Evolutionary conservation across 2,797 vertebrate genomes (phyloP).

Genomic region (Pseudomugil gertrudae): DNA sequence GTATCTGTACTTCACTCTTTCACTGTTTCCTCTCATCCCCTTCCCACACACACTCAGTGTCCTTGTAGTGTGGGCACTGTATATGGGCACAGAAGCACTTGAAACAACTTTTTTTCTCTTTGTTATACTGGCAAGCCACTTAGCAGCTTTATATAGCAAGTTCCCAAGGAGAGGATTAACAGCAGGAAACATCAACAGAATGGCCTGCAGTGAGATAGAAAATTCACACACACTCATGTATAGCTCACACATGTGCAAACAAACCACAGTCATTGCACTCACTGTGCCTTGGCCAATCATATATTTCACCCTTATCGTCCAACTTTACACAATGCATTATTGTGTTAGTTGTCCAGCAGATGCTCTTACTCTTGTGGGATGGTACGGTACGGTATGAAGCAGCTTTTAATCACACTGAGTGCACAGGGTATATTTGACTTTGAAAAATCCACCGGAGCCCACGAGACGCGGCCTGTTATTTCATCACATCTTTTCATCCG

Average conservation of each 20-base stretch:
- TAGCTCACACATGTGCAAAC: conserved; percentile 22
- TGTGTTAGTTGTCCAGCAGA: conserved; percentile 50
- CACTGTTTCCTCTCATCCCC: conserved; percentile 62
- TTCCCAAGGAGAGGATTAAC: conserved; percentile 79
- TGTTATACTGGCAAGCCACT: conserved; percentile 71
- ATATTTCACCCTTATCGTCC: conserved; percentile 32
- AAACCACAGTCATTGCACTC: conserved; percentile 25
- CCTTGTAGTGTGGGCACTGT: conserved; percentile 70
- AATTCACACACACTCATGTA: conserved; percentile 32
- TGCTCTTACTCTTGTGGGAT: conserved; percentile 55
- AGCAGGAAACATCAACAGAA: conserved; percentile 73
- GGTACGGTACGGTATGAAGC: conserved; percentile 39
- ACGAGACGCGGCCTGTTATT: conserved; percentile 43
- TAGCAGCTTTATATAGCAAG: conserved; percentile 80
- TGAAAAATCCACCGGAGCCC: conserved; percentile 41
- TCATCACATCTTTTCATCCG: conserved; percentile 58
- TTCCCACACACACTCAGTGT: conserved; percentile 68
- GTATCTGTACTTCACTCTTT: conserved; percentile 55
- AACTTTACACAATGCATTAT: conserved; percentile 56
- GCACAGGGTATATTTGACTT: conserved; percentile 54
- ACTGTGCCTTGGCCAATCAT: conserved; percentile 28
- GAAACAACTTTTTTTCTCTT: conserved; percentile 71
- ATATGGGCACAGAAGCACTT: conserved; percentile 68
- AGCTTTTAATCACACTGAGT: conserved; percentile 55
- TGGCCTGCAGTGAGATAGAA: conserved; percentile 53